Evolutionary conservation across 92 coral and sea anemone species (phyloP).

Genomic region (Siderastrea radians): DNA sequence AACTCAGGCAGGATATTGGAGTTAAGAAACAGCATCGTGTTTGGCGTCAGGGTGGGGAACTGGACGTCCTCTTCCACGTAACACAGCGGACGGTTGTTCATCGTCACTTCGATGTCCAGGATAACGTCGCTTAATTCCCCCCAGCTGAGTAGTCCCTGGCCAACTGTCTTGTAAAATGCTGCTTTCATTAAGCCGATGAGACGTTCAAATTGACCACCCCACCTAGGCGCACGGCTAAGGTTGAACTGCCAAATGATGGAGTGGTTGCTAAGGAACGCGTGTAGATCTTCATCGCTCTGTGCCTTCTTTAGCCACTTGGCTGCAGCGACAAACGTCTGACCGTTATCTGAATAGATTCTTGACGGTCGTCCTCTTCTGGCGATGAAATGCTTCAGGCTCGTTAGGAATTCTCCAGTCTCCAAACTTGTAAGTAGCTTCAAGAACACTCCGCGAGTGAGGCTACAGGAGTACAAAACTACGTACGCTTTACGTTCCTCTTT

Average conservation of each 20-base stretch:
- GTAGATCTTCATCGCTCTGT: constrained; percentile 54
- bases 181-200: constrained; percentile 65
- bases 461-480: constrained; percentile 63
- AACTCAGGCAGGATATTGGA: constrained; percentile 19
- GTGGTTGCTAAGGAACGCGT: constrained; percentile 32
- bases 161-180: constrained; percentile 58
- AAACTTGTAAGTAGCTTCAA: constrained; percentile 66
- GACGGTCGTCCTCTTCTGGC: constrained; percentile 63
- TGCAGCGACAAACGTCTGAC: constrained; percentile 51
- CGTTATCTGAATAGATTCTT: constrained; percentile 64
- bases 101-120: constrained; percentile 57
- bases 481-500: constrained; percentile 68
- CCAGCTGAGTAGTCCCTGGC: constrained; percentile 57
- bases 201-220: constrained; percentile 57
- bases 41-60: constrained; percentile 10
- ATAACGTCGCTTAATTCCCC: constrained; percentile 50
- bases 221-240: constrained; percentile 65
- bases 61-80: constrained; percentile 5
- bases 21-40: constrained; percentile 1
- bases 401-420: constrained; percentile 57
- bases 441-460: constrained; percentile 72
- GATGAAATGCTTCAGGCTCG: constrained; percentile 60
- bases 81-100: constrained; percentile 54
- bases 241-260: constrained; percentile 71
- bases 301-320: constrained; percentile 63